Evolutionary conservation across 1,140 invertebrate species (phyloP), one percentile per base, ranked within the genome.

Genomic region (Samia ricini): DNA sequence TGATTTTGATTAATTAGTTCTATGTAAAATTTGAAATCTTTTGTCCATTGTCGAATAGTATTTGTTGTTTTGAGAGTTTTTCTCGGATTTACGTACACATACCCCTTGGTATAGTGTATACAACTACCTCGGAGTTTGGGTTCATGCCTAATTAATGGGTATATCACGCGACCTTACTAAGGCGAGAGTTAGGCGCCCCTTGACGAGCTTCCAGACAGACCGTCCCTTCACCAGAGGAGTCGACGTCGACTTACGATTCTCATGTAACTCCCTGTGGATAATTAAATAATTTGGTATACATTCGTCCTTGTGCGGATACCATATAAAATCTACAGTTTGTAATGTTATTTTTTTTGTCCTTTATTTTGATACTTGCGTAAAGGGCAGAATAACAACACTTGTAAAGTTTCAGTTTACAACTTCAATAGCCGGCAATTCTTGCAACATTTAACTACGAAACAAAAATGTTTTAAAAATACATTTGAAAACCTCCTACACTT

Each of bases 221-320:
- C 73, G 61, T 42, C 78, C 77, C 71, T 69, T 57, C 26, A 62
- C 58, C 69, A 55, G 10, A 3, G 33, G 33, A 12, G 33, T 42
- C 63, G 72, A 64, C 60, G 33, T 55, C 71, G 83, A 78, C 76
- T 82, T 77, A 57, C 70, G 61, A 64, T 70, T 68, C 74, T 77
- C 79, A 72, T 79, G 72, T 70, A 75, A 78, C 72, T 80, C 84
- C 75, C 74, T 63, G 64, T 68, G 76, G 77, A 75, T 86, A 88
- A 88, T 88, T 86, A 82, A 86, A 86, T 88, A 85, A 83, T 83
- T 74, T 79, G 69, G 71, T 72, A 71, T 81, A 77, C 77, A 79
- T 76, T 76, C 74, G 68, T 71, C 76, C 76, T 75, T 76, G n/a
- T 26, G 8, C 3, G 26, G 26, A 26, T 8, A 26, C 26, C 26